Percentiles rank a stretch among this genome's conserved stretches.
Evolutionary conservation across 1,140 invertebrate genomes (phyloP).

Genomic region (Apocrypta bakeri): DNA sequence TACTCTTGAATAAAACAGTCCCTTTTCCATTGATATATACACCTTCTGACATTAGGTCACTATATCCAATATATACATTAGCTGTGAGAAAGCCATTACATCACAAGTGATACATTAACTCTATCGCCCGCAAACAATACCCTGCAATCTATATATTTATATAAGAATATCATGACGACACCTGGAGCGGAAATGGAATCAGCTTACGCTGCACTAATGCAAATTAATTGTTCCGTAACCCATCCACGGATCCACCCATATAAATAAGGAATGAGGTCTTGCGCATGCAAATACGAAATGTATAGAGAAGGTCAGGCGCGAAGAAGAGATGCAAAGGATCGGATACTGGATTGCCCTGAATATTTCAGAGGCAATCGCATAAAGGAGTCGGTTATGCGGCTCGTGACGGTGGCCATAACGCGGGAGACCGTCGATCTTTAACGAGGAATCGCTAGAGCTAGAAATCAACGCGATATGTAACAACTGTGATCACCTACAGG

Average conservation of each 20-base stretch:
- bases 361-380: constrained; percentile 47
- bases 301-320: neutral
- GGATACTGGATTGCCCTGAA: constrained; percentile 44
- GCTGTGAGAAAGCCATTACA: neutral
- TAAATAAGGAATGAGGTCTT: constrained; percentile 5
- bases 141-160: no score
- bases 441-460: neutral
- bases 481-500: neutral
- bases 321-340: neutral
- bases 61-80: neutral
- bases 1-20: neutral
- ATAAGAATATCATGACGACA: neutral
- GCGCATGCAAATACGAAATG: neutral
- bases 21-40: no score
- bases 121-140: neutral
- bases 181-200: constrained; percentile 1
- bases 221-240: constrained; percentile 28
- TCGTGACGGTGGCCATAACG: neutral
- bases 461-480: neutral
- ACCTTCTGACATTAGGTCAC: neutral
- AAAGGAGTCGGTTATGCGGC: constrained; percentile 19
- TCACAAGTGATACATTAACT: neutral
- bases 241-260: neutral
- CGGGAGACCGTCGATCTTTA: constrained; percentile 2
- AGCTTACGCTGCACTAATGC: neutral